phyloP scores from a whole-genome alignment of 1,140 invertebrate species.

The Sarcophaga bullata region DNA sequence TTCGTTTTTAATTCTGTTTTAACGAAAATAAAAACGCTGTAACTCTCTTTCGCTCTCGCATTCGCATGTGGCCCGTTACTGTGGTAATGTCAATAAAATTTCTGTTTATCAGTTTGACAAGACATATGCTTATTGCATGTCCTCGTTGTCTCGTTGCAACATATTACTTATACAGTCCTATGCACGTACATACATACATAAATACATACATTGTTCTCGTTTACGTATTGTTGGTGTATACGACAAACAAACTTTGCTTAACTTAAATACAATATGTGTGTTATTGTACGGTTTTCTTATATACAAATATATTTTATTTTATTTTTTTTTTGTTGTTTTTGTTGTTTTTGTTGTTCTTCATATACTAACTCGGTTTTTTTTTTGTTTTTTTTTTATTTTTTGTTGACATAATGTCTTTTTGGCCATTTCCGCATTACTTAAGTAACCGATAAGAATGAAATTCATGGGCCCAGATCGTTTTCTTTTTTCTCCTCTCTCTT shows the following conservation, averaged over 20 bases:
- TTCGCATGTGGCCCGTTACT: constrained; percentile 7
- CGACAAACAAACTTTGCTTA: too few species aligned
- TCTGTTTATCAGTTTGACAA: constrained; percentile 40
- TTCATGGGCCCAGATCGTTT: constrained; percentile 17
- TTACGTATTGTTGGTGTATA: not conserved
- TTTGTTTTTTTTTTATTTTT: not conserved
- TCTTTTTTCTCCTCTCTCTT: not conserved
- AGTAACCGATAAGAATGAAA: constrained; percentile 41
- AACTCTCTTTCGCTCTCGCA: constrained; percentile 9
- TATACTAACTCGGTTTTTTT: not conserved
- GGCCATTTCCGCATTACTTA: constrained; percentile 38
- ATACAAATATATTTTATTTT: not conserved
- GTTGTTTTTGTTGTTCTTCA: constrained; percentile 18
- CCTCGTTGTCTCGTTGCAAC: constrained; percentile 1
- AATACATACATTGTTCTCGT: constrained; percentile 32
- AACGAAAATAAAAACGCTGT: not conserved
- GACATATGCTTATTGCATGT: constrained; percentile 41
- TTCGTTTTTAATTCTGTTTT: not conserved
- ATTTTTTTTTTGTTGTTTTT: constrained; percentile 5
- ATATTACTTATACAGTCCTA: constrained; percentile 14
- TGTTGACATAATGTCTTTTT: constrained; percentile 35
- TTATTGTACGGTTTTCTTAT: not conserved
- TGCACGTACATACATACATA: not conserved
- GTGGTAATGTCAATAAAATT: constrained; percentile 41
- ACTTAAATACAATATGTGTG: not conserved